phyloP scores from a whole-genome alignment of 2,797 vertebrate species.

The Pseudochirops cupreus region DNA sequence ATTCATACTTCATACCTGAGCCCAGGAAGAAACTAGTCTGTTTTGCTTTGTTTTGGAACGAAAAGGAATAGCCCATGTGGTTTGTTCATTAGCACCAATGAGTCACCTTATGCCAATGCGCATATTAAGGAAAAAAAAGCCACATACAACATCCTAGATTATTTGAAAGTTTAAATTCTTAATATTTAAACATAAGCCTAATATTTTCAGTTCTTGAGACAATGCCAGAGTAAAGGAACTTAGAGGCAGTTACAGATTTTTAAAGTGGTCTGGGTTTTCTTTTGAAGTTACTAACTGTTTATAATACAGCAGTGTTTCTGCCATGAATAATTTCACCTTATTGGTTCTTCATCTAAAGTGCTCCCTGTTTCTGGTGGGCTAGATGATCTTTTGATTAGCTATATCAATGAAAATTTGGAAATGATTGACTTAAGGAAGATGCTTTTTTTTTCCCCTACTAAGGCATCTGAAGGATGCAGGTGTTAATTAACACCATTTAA shows the following conservation, averaged over 20 bases:
- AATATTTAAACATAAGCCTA: neutral
- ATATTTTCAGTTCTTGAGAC: neutral
- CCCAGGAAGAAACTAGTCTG: neutral
- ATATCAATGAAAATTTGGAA: conserved; percentile 57
- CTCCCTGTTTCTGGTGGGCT: conserved; percentile 65
- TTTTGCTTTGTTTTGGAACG: neutral
- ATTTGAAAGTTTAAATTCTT: neutral
- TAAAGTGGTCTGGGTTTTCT: neutral
- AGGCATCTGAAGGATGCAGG: neutral
- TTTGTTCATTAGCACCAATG: neutral
- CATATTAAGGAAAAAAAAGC: neutral
- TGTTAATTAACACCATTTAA: neutral
- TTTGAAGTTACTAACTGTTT: neutral
- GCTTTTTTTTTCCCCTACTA: neutral
- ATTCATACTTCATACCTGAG: neutral
- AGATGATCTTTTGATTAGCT: conserved; percentile 20
- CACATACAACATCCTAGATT: neutral
- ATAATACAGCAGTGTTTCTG: neutral
- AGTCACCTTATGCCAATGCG: neutral
- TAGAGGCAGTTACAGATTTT: neutral
- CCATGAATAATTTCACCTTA: conserved; percentile 50
- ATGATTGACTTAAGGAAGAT: conserved; percentile 62
- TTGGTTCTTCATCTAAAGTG: conserved; percentile 64
- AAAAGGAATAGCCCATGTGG: neutral
- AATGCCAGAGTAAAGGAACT: neutral